Evolutionary conservation across 1,140 invertebrate species (phyloP), one percentile per base, ranked within the genome.

Genomic region (Aradophagus sp.): DNA sequence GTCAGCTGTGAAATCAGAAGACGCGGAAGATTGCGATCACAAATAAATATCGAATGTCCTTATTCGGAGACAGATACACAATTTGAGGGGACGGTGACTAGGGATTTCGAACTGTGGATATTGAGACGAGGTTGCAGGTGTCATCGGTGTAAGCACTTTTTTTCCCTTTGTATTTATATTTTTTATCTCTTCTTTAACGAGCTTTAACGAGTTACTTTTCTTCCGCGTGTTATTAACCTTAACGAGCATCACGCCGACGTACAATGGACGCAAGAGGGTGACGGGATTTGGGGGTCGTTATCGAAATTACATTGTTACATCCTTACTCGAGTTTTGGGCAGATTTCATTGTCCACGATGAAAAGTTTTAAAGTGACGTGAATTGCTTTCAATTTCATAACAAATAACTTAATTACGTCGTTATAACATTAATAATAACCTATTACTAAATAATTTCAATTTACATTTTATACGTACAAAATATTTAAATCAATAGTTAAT

Each of bases 181-280:
- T n/a, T n/a, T n/a, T n/a, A n/a, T n/a, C n/a, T 8, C 16, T 52
- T 38, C 20, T 59, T 41, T 12, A 26, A 27, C 19, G 14, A 16
- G 20, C 20, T 32, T 65, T 71, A 59, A 71, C 42, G 29, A 65
- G 55, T 61, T 65, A 13, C 48, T 59, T 59, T 52, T 52, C 53
- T 52, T 53, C 20, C 14, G 6, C 12, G 31, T 26, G 47, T 70
- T 70, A 63, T 62, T 53, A 58, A 52, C 52, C 38, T 65, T 71
- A 71, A 71, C 55, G 56, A 71, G 59, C 61, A 35, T 26, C 47
- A 26, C 16, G 32, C 34, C 26, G 14, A 26, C 47, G 26, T 29
- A 39, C 27, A 12, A 3, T 23, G 15, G n/a, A n/a, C 7, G n/a
- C 0, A 17, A 19, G 34, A 36, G 39, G 53, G 36, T 44, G 36